Conservation (phyloP, 1,140 invertebrate species). For the Holotrichia oblita region DNA sequence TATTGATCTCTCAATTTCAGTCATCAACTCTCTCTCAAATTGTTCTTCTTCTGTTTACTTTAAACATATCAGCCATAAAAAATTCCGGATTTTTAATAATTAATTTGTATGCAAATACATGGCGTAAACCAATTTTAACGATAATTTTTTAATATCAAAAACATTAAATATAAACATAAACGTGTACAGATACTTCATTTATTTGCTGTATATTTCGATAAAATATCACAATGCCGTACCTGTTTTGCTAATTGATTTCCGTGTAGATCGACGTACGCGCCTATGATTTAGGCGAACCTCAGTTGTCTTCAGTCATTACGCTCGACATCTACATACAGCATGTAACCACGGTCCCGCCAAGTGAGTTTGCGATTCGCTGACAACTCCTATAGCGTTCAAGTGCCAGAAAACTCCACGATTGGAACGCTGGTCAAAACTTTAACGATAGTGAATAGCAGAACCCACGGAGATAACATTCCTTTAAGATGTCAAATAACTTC, state of each 20-base stretch:
- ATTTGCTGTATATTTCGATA: neutral
- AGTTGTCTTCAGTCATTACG: conserved; percentile 80
- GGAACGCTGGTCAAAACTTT: conserved; percentile 76
- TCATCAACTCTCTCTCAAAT: too few species aligned
- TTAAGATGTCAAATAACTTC: conserved; percentile 77
- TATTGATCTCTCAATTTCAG: too few species aligned
- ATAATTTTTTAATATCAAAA: too few species aligned
- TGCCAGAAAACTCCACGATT: conserved; percentile 78
- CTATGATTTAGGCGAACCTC: conserved; percentile 87
- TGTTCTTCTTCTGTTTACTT: too few species aligned
- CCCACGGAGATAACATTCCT: conserved; percentile 72
- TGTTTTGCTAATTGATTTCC: conserved; percentile 37
- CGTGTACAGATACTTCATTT: neutral
- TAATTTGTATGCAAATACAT: too few species aligned
- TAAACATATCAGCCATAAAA: too few species aligned
- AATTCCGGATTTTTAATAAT: too few species aligned
- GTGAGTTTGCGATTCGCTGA: conserved; percentile 85
- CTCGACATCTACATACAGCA: conserved; percentile 86
- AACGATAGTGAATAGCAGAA: conserved; percentile 76
- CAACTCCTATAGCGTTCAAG: conserved; percentile 80
- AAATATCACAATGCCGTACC: neutral
- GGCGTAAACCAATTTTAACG: conserved; percentile 47
- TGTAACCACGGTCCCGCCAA: conserved; percentile 69
- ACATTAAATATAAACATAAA: too few species aligned
- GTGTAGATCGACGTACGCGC: conserved; percentile 81